Base-by-base conservation (phyloP, 2,113 vertebrate species). In the Numenius arquata region DNA sequence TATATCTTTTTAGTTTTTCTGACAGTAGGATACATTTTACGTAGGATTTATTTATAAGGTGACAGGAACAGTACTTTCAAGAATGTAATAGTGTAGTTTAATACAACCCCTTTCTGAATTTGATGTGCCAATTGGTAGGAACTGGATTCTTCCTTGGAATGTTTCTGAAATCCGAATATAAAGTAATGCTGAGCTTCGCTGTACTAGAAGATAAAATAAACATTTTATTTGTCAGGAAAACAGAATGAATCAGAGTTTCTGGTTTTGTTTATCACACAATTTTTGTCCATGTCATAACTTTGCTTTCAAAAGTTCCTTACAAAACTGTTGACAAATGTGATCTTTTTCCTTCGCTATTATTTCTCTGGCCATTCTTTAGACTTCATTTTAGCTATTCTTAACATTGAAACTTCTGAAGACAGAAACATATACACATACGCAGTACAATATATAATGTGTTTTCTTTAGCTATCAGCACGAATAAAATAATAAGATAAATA, bases 251-350 rank as follows among this genome's bases (percentile, higher is more conserved):
- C 13, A 55, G 20, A 34, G 17, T 58, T 93, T 72, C 53, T 53
- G 17, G 0, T 21, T 40, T 58, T 6, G 0, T 62, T 75, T 72
- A 26, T 72, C 9, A 17, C n/a, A 32, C 0, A 5, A 21, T 19
- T 53, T 85, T 79, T 71, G 6, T 34, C 36, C 30, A 36, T 38
- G 47, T 11, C 12, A 25, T 62, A 36, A 63, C 21, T 38, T 67
- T 45, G 26, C 6, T 89, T 89, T 26, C 5, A 32, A 55, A 21
- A 85, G 4, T 55, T 85, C 79, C 65, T 58, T 50, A 50, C 13
- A 58, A 53, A 80, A 29, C 1, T 71, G 7, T 70, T 59, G 22
- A 65, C 11, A 74, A 50, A 58, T 40, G 26, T 58, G 23, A 3
- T 4, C 15, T 47, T 59, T 91, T 36, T 72, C 27, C 66, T 55